Conservation (phyloP, 1,140 invertebrate species). For the Halictus rubicundus region DNA sequence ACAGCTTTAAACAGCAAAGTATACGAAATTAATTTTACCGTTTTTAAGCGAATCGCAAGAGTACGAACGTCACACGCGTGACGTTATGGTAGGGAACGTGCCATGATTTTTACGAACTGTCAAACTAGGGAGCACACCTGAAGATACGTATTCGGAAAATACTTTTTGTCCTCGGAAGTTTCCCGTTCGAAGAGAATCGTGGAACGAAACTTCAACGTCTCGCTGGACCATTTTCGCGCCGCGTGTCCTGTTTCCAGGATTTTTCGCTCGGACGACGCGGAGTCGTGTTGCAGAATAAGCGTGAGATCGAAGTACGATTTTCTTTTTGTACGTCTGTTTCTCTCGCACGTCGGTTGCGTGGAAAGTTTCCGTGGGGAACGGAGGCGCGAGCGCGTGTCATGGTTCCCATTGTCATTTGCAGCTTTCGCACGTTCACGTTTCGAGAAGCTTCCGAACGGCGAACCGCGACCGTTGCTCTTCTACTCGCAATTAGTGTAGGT, state of each 20-base stretch:
- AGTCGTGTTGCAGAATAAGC: too few species aligned
- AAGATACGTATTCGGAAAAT: constrained; percentile 7
- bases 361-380: neutral
- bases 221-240: too few species aligned
- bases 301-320: too few species aligned
- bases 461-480: neutral
- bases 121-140: neutral
- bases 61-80: too few species aligned
- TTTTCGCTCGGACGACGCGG: neutral
- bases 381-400: neutral
- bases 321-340: neutral
- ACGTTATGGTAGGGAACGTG: too few species aligned
- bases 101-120: too few species aligned
- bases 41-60: too few species aligned
- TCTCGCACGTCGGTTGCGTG: neutral
- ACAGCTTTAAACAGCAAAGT: too few species aligned
- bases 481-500: constrained; percentile 46
- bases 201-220: too few species aligned
- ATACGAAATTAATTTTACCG: too few species aligned
- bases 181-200: neutral
- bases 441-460: too few species aligned
- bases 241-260: constrained; percentile 2
- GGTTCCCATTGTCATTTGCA: neutral
- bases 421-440: too few species aligned
- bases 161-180: constrained; percentile 23